Evolutionary conservation across 64 coral and sea anemone genomes (phyloP).

Genomic region (Dendronephthya gigantea): DNA sequence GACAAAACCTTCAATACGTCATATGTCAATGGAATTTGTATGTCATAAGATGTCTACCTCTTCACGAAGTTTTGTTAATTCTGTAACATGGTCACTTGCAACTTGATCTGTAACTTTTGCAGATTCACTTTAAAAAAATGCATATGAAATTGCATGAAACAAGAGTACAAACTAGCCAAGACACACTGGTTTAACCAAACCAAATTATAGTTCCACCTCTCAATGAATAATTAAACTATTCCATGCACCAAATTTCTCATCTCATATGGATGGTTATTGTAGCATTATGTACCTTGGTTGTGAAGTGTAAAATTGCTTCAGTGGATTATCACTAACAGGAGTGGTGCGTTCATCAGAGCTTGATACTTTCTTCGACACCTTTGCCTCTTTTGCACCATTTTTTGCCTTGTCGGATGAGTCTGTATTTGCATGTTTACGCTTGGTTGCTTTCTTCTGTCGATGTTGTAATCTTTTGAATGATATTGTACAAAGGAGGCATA

Average conservation of each 20-base stretch:
- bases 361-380: not conserved
- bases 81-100: slow-evolving; percentile 73
- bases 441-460: slow-evolving; percentile 53
- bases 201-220: too few relatives aligned
- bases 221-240: too few relatives aligned
- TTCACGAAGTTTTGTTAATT: slow-evolving; percentile 87
- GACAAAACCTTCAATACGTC: too few relatives aligned
- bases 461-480: slow-evolving; percentile 78
- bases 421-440: not conserved
- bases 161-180: too few relatives aligned
- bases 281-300: not conserved
- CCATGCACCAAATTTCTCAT: too few relatives aligned
- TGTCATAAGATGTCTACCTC: slow-evolving; percentile 41
- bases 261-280: not conserved
- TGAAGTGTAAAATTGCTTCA: slow-evolving; percentile 18
- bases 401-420: not conserved
- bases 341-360: not conserved
- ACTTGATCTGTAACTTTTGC: slow-evolving; percentile 41
- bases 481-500: slow-evolving; percentile 77
- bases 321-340: not conserved
- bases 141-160: too few relatives aligned
- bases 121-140: slow-evolving; percentile 43
- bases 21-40: too few relatives aligned
- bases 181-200: too few relatives aligned
- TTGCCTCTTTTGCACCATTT: slow-evolving; percentile 13